Evolutionary conservation across 2,888 invertebrate genomes (phyloP), one percentile per base, ranked within the genome.

Genomic region (Adela reaumurella): DNA sequence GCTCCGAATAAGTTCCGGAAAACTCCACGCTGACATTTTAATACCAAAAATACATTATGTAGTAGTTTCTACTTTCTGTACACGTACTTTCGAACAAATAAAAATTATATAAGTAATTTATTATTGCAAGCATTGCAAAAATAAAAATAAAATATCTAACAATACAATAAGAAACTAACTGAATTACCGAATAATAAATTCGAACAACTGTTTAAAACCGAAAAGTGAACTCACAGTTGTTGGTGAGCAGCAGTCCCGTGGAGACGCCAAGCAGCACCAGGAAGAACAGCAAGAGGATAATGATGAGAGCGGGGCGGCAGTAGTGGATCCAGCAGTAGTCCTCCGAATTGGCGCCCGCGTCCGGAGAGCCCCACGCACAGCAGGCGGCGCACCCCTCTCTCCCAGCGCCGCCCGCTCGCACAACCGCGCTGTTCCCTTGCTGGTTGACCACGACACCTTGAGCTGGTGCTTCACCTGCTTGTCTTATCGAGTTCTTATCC

Each of bases 161-260:
- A n/a, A n/a, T n/a, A n/a, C n/a, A n/a, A n/a, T n/a, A n/a, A n/a
- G n/a, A n/a, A n/a, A n/a, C n/a, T n/a, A n/a, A n/a, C n/a, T n/a
- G n/a, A n/a, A n/a, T n/a, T n/a, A n/a, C n/a, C n/a, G n/a, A n/a
- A n/a, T n/a, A n/a, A n/a, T n/a, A n/a, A n/a, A n/a, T n/a, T n/a
- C n/a, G n/a, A n/a, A n/a, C n/a, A n/a, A n/a, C n/a, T n/a, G n/a
- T n/a, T n/a, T n/a, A n/a, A n/a, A n/a, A n/a, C n/a, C n/a, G n/a
- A n/a, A n/a, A n/a, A n/a, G n/a, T 35, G 3, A 8, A 81, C 81
- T 81, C 63, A 82, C 82, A 82, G 64, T 82, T 82, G 67, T 81
- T 81, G 60, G 81, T 82, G 62, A 82, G 66, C 64, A 82, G 68
- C 58, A 82, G 77, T 63, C 81, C 81, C 62, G 81, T 81, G 58